These are phyloP conservation scores for Spodoptera exigua DNA, from an alignment of 2,888 invertebrate genomes.

Conservation along the genomic window DNA sequence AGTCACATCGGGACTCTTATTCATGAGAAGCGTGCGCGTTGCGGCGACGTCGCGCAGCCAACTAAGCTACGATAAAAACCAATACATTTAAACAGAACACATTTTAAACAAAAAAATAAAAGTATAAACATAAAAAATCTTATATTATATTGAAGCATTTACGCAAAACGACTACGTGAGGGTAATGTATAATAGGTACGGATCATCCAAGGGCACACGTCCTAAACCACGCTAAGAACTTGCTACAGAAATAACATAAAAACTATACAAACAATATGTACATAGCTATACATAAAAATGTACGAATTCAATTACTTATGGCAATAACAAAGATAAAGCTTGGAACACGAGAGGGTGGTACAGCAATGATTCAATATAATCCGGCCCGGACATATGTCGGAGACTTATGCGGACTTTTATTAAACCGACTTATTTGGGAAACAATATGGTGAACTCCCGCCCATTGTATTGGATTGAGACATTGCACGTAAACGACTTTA, in stretches of 20 bases:
- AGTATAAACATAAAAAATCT: background rate
- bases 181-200: slow-evolving; percentile 20
- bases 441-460: slow-evolving; percentile 63
- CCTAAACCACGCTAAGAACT: slow-evolving; percentile 26
- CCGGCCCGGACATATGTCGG: slow-evolving; percentile 79
- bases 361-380: slow-evolving; percentile 83
- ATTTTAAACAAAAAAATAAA: background rate
- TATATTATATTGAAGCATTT: slow-evolving; percentile 2
- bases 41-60: too few species aligned
- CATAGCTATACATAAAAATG: slow-evolving; percentile 43
- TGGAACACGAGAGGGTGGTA: slow-evolving; percentile 64
- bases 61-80: too few species aligned
- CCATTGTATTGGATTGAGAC: slow-evolving; percentile 56
- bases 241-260: slow-evolving; percentile 37
- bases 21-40: too few species aligned
- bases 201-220: slow-evolving; percentile 33
- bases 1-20: too few species aligned
- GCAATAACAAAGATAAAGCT: slow-evolving; percentile 63
- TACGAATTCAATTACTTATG: slow-evolving; percentile 62
- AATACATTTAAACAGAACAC: background rate
- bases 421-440: slow-evolving; percentile 78
- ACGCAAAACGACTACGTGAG: slow-evolving; percentile 35
- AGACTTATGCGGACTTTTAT: slow-evolving; percentile 79
- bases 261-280: slow-evolving; percentile 27
- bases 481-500: slow-evolving; percentile 52